Percentiles rank a stretch among this genome's conserved stretches.
Evolutionary conservation across 2,113 vertebrate species (phyloP).

Genomic region (Ariopsis seemanni): DNA sequence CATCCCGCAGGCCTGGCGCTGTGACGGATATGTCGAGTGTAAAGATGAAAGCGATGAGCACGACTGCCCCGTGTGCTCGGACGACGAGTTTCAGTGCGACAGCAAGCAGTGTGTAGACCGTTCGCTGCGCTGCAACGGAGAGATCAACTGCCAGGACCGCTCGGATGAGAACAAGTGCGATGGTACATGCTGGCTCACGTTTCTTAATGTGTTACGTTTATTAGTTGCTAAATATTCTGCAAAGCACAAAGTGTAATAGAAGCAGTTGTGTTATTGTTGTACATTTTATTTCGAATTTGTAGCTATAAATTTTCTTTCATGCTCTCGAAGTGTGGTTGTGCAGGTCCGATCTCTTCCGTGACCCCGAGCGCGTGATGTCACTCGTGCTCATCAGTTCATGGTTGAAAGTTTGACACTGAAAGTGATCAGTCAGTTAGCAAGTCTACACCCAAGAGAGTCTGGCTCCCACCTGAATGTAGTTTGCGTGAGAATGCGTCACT

Average conservation of each 20-base stretch:
- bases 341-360: background rate
- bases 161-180: constrained; percentile 93
- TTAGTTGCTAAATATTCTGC: background rate
- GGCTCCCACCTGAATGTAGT: background rate
- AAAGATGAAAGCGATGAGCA: constrained; percentile 93
- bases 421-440: background rate
- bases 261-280: background rate
- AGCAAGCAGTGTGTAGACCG: constrained; percentile 90
- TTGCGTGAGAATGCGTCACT: background rate
- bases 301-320: background rate
- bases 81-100: constrained; percentile 90
- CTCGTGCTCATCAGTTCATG: background rate
- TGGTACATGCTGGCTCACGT: constrained; percentile 67
- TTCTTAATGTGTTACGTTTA: background rate
- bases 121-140: constrained; percentile 85
- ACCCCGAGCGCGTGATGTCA: background rate
- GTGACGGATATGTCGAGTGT: constrained; percentile 90
- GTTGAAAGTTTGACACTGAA: background rate
- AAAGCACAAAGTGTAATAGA: background rate
- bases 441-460: background rate
- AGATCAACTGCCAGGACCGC: constrained; percentile 91
- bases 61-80: constrained; percentile 91
- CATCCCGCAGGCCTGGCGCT: constrained; percentile 92
- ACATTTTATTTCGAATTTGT: background rate
- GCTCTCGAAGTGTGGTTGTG: background rate